phyloP scores from a whole-genome alignment of 2,888 invertebrate species.

The Andrena trimmerana region DNA sequence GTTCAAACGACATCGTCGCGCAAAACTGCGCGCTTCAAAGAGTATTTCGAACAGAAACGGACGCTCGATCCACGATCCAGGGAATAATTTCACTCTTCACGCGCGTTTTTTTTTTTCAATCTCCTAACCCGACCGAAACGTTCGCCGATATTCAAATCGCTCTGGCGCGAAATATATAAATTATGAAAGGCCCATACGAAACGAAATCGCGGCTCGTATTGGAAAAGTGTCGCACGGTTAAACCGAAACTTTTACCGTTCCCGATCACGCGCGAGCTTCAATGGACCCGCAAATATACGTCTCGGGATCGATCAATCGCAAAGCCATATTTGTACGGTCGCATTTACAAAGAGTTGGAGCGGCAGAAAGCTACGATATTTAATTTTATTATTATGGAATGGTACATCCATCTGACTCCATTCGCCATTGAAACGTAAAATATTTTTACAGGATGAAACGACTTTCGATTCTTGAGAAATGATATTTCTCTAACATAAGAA shows the following conservation, averaged over 20 bases:
- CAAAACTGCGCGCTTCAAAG: too few species aligned
- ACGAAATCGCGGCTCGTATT: constrained; percentile 9
- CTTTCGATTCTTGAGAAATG: background rate
- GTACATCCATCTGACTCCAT: background rate
- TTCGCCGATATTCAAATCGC: background rate
- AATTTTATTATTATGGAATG: constrained; percentile 14
- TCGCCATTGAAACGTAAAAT: background rate
- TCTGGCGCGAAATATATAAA: constrained; percentile 1
- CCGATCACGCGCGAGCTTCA: background rate
- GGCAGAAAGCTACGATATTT: background rate
- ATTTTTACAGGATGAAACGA: background rate
- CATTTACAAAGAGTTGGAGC: background rate
- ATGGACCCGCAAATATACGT: constrained; percentile 17
- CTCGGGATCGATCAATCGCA: background rate
- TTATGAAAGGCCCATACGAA: constrained; percentile 1
- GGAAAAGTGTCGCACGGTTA: constrained; percentile 8
- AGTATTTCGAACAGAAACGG: too few species aligned
- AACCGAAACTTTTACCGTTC: background rate
- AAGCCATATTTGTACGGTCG: background rate
- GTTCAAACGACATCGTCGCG: too few species aligned
- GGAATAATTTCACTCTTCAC: background rate
- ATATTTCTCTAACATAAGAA: background rate
- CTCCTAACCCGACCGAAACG: too few species aligned
- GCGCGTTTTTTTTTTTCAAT: too few species aligned
- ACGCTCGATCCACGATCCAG: background rate